Evolutionary conservation across 2,888 invertebrate species (phyloP), one percentile per base, ranked within the genome.

Genomic region (Caenorhabditis sp.): DNA sequence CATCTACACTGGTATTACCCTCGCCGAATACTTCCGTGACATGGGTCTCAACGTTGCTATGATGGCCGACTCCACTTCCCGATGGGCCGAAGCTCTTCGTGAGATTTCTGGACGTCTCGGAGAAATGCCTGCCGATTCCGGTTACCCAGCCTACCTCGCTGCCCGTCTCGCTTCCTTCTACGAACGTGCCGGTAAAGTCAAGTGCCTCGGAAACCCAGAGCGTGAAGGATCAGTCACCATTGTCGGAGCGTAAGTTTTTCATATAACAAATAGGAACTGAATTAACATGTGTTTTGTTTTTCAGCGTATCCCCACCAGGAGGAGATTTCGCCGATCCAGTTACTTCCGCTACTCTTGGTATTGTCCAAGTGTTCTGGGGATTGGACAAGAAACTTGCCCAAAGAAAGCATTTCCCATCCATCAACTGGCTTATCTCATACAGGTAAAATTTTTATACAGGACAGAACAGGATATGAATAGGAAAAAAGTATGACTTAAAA

Each of bases 311-410:
- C 0, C 99, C 97, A 57, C 99, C 99, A 87, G 99, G 99, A 90
- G 99, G 99, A 90, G 99, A 99, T 91, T 99, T 99, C 92, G 97
- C 99, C 21, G 99, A 99, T 92, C 99, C 99, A 63, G 99, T 99
- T 65, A 99, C 99, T 1, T 95, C 97, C 0, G 97, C 99, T 71
- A 99, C 99, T 20, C 92, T 99, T 76, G 94, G 87, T 78, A 97
- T 99, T 89, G 97, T 97, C 74, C 97, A 97, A 90, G 74, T 74
- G 67, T 86, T 86, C 79, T 86, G 87, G 87, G 87, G 87, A 69
- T 74, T 86, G 62, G 87, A 86, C 69, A 87, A 86, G 80, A 87
- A 86, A 67, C 78, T 86, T 59, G 87, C 87, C 0, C 99, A 99
- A 91, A 92, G 99, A 84, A 99, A 99, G 90, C 99, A 99, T 91